Conservation (phyloP, 2,797 vertebrate species). For the Ficedula albicollis region DNA sequence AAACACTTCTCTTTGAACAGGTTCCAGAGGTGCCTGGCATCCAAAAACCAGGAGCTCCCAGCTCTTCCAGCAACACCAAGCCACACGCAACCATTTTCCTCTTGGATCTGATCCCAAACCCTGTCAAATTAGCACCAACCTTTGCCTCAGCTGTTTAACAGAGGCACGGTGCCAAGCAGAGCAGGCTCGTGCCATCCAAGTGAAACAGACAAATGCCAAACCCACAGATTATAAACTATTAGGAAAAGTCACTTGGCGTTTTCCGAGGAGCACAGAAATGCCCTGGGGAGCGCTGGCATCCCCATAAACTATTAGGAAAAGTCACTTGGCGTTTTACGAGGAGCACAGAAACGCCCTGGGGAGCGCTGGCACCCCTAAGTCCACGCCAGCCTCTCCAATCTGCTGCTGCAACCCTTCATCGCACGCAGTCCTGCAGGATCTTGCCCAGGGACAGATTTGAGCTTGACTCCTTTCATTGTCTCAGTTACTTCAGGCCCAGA, state of each 20-base stretch:
- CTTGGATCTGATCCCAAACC: neutral
- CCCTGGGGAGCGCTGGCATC: neutral
- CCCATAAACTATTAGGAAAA: neutral
- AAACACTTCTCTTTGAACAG: neutral
- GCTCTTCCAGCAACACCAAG: neutral
- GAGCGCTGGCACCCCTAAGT: fast-evolving
- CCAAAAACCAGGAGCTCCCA: neutral
- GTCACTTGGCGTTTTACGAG: fast-evolving
- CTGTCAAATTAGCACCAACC: neutral
- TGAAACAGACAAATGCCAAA: neutral
- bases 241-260: neutral
- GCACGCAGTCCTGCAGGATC: neutral
- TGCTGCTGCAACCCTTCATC: neutral
- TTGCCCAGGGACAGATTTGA: neutral
- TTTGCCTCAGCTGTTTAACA: neutral
- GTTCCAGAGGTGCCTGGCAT: neutral
- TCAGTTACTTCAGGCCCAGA: neutral
- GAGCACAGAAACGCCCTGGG: neutral
- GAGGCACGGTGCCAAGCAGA: neutral
- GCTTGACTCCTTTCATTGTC: neutral
- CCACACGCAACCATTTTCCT: fast-evolving
- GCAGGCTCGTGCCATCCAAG: neutral
- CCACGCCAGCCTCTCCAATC: fast-evolving
- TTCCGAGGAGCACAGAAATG: neutral
- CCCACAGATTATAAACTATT: neutral